These are phyloP conservation scores for Toxotes jaculatrix DNA, from an alignment of 2,113 vertebrate genomes.

Conservation along the genomic window DNA sequence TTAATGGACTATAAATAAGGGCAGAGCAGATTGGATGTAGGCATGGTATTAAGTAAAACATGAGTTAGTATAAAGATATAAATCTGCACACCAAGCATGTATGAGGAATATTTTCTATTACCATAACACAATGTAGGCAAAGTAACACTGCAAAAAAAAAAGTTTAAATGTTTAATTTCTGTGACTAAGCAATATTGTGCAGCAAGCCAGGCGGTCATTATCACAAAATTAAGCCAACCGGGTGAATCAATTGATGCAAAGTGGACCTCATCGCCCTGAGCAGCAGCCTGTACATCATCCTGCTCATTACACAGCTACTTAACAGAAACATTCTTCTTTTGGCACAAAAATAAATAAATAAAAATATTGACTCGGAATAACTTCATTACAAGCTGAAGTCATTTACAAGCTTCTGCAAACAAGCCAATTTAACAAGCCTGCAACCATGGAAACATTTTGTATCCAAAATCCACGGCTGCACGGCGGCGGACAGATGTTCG, in stretches of 20 bases:
- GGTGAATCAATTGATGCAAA: slow-evolving; percentile 29
- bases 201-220: neutral
- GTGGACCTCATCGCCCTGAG: neutral
- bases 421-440: slow-evolving; percentile 27
- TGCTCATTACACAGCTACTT: slow-evolving; percentile 27
- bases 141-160: neutral
- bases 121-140: slow-evolving; percentile 4
- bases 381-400: slow-evolving; percentile 39
- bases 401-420: slow-evolving; percentile 37
- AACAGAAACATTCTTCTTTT: slow-evolving; percentile 47
- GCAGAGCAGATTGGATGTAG: slow-evolving; percentile 10
- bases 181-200: slow-evolving; percentile 8
- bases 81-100: slow-evolving; percentile 6
- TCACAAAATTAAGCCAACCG: neutral
- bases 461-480: neutral
- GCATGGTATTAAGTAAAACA: slow-evolving; percentile 16
- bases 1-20: slow-evolving; percentile 2
- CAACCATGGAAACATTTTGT: slow-evolving; percentile 11
- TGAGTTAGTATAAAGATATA: slow-evolving; percentile 13
- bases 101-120: slow-evolving; percentile 1
- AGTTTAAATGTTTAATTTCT: slow-evolving; percentile 26
- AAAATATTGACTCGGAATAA: slow-evolving; percentile 27
- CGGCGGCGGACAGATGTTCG: neutral
- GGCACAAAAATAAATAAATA: neutral
- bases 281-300: slow-evolving; percentile 42